These are phyloP conservation scores for Callionymus lyra DNA, from an alignment of 2,113 vertebrate genomes.

Conservation along the genomic window DNA sequence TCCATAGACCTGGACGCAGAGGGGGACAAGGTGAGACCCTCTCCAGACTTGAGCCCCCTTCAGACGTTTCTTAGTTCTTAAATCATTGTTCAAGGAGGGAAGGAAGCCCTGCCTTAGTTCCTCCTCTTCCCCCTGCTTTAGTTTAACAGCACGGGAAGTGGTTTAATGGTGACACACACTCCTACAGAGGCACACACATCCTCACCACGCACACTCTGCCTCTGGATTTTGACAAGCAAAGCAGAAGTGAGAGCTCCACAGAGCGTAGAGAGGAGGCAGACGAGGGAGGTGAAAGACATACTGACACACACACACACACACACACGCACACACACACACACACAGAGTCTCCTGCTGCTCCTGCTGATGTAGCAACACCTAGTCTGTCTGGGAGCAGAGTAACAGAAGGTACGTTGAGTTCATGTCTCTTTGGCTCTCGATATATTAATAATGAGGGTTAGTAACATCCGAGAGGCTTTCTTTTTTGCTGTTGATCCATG, in stretches of 20 bases:
- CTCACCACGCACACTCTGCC: constrained; percentile 16
- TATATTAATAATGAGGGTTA: neutral
- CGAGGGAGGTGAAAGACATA: constrained; percentile 13
- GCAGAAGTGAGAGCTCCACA: constrained; percentile 47
- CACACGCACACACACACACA: constrained; percentile 24
- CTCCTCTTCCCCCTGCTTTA: constrained; percentile 39
- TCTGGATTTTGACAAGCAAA: constrained; percentile 38
- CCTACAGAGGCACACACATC: constrained; percentile 4
- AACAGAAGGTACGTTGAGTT: constrained; percentile 29
- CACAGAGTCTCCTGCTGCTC: constrained; percentile 20
- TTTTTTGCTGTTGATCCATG: neutral
- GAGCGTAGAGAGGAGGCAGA: constrained; percentile 14
- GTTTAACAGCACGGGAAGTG: constrained; percentile 44
- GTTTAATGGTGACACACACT: constrained; percentile 21
- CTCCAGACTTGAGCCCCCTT: neutral
- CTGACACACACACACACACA: constrained; percentile 24
- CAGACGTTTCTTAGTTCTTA: constrained; percentile 3
- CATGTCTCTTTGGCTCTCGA: neutral
- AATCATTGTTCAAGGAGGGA: constrained; percentile 20
- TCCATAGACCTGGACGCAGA: constrained; percentile 87
- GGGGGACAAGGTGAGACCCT: constrained; percentile 76
- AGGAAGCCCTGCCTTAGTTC: constrained; percentile 32
- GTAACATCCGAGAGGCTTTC: no score
- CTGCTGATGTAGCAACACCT: constrained; percentile 31
- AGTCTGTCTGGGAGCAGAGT: constrained; percentile 10